These are phyloP conservation scores for Chaenogobius annularis DNA, from an alignment of 2,113 vertebrate species.

Conservation along the genomic window DNA sequence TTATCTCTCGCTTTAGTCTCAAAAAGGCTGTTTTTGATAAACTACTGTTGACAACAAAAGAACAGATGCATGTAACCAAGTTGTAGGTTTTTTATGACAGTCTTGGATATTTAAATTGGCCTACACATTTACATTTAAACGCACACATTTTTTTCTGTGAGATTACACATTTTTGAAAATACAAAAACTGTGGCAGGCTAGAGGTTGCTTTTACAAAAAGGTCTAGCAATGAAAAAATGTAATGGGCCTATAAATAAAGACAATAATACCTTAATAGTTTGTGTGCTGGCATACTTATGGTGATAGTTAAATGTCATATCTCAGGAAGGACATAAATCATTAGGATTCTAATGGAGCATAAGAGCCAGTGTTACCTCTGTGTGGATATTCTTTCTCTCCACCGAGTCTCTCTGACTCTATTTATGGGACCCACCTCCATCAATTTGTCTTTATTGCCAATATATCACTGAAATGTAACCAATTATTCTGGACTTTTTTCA, in stretches of 20 bases:
- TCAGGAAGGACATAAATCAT: slow-evolving; percentile 6
- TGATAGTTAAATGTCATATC: slow-evolving; percentile 6
- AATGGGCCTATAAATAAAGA: background rate
- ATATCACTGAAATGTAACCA: background rate
- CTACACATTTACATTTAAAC: too few relatives aligned
- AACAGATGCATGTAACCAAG: too few relatives aligned
- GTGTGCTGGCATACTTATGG: background rate
- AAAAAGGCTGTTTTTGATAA: too few relatives aligned
- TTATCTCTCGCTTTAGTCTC: too few relatives aligned
- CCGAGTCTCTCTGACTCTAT: slow-evolving; percentile 12
- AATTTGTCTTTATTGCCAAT: slow-evolving; percentile 12
- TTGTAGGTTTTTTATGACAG: too few relatives aligned
- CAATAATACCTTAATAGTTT: background rate
- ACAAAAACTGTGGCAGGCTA: too few relatives aligned
- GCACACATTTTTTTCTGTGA: too few relatives aligned
- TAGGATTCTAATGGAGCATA: slow-evolving; percentile 3
- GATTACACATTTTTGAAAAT: too few relatives aligned
- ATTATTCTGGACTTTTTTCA: slow-evolving; percentile 10
- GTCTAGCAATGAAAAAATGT: too few relatives aligned
- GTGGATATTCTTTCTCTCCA: background rate
- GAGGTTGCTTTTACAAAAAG: too few relatives aligned
- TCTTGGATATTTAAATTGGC: too few relatives aligned
- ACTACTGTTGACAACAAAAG: too few relatives aligned
- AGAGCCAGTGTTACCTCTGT: background rate
- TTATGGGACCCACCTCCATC: slow-evolving; percentile 1